Evolutionary conservation across 2,113 vertebrate genomes (phyloP), one percentile per base, ranked within the genome.

Genomic region (Electrona antarctica): DNA sequence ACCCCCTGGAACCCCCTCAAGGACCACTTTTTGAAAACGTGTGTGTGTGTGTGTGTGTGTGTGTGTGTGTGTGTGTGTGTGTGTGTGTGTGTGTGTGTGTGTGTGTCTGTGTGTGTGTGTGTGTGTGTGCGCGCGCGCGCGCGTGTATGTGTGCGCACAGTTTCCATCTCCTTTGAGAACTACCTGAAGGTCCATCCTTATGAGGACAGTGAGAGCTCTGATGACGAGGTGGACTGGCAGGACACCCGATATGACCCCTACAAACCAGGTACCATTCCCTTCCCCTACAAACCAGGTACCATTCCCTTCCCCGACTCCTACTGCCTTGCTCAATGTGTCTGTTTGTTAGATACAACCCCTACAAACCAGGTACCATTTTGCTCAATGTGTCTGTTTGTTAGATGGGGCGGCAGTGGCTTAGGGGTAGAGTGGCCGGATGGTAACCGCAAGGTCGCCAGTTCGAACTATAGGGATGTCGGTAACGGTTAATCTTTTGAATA

Each of bases 121-220:
- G 33, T 59, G 14, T 55, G 11, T 64, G 56, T 54, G 58, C 11
- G 79, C 0, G 85, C 80, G 79, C 85, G 3, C 84, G 60, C 7
- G 8, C 63, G 55, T n/a, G 57, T 6, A 79, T 0, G 85, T 79
- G 79, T 80, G 71, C 29, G 82, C 87, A 65, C 90, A 98, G 98
- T 99, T 64, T 99, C 97, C 60, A 96, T 99, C 92, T 99, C 98
- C 51, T 99, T 98, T 87, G 97, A 99, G 91, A 99, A 99, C 91
- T 98, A 97, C 78, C 95, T 97, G 2, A 98, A 93, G 90, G 95
- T 98, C 0, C 97, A 99, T 85, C 96, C 95, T 0, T 97, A 94
- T 21, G 97, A 96, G 60, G 96, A 96, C 83, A 98, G 96, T 14
- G 96, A 97, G 90, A 98, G 96, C 87, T 98, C 97, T 0, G 97